Evolutionary conservation across 2,888 invertebrate species (phyloP).

Genomic region (Nebria brevicollis): DNA sequence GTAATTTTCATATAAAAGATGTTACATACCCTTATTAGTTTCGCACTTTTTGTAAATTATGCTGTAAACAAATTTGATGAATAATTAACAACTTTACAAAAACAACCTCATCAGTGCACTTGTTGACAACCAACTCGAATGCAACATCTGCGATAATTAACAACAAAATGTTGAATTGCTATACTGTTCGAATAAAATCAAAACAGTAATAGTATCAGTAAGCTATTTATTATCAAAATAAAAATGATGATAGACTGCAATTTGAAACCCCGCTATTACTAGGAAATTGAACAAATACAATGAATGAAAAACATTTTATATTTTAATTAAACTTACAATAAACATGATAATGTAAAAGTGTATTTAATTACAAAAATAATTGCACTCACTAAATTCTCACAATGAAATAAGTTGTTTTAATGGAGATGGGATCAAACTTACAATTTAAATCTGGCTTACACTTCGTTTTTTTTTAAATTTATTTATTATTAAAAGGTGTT

Average conservation of each 20-base stretch:
- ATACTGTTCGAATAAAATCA: not conserved
- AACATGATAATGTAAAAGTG: slow-evolving; percentile 44
- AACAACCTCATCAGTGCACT: too few relatives aligned
- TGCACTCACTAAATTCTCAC: slow-evolving; percentile 41
- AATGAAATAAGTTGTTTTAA: slow-evolving; percentile 27
- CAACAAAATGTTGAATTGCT: not conserved
- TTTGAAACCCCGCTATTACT: not conserved
- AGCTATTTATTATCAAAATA: not conserved
- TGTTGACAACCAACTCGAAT: too few relatives aligned
- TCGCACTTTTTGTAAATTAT: too few relatives aligned
- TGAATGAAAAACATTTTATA: slow-evolving; percentile 42
- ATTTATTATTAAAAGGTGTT: slow-evolving; percentile 26
- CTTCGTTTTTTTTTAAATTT: slow-evolving; percentile 25
- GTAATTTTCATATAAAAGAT: too few relatives aligned
- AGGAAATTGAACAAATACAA: slow-evolving; percentile 4
- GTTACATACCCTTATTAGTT: too few relatives aligned
- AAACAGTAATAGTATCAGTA: not conserved
- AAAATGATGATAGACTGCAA: not conserved
- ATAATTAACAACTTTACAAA: too few relatives aligned
- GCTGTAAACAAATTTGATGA: too few relatives aligned
- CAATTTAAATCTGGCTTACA: slow-evolving; percentile 21
- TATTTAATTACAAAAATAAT: slow-evolving; percentile 45
- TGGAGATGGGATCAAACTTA: not conserved
- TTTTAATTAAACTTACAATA: slow-evolving; percentile 46
- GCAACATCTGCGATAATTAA: too few relatives aligned